These are phyloP conservation scores for Tinamus major DNA, from an alignment of 2,797 vertebrate species.

Conservation along the genomic window DNA sequence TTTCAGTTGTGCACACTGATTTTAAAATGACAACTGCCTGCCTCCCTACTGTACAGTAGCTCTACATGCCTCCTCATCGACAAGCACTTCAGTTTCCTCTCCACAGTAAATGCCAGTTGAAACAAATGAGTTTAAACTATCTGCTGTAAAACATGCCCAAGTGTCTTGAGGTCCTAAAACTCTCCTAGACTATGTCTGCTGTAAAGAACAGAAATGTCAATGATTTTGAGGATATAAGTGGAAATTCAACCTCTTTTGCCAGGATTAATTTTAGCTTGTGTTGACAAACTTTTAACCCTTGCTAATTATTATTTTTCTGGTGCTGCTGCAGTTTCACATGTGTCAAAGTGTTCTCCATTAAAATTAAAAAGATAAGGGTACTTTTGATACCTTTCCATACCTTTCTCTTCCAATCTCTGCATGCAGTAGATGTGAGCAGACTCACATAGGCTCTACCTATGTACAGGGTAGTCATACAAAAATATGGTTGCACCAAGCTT, in stretches of 20 bases:
- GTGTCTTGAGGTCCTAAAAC: not conserved
- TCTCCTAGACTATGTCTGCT: not conserved
- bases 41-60: fast-evolving
- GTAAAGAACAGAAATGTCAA: not conserved
- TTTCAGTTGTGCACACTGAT: not conserved
- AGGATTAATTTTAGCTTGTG: not conserved
- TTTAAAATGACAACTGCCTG: not conserved
- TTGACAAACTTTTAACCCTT: not conserved
- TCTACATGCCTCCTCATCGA: not conserved
- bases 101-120: not conserved
- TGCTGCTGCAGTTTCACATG: not conserved
- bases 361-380: not conserved
- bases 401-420: not conserved
- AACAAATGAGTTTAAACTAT: not conserved
- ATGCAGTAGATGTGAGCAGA: not conserved
- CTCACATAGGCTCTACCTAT: not conserved
- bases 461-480: fast-evolving
- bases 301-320: not conserved
- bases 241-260: not conserved
- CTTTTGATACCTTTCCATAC: not conserved
- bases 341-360: not conserved
- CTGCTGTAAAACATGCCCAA: not conserved
- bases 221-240: not conserved
- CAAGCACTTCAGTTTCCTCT: not conserved
- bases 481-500: not conserved